Evolutionary conservation across 2,797 vertebrate genomes (phyloP).

Genomic region (Etheostoma perlongum): DNA sequence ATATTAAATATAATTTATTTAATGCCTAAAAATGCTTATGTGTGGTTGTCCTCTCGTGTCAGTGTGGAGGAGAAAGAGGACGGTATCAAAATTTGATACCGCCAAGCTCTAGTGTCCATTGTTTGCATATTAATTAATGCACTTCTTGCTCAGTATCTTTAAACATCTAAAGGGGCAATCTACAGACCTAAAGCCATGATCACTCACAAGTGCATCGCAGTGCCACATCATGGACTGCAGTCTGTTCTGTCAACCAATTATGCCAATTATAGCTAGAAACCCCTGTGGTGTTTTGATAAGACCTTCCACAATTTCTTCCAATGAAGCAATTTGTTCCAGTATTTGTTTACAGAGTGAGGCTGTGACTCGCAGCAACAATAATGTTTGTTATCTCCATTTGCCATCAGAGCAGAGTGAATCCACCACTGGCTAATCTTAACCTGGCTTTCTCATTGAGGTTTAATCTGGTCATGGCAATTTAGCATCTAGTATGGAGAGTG

Average conservation of each 20-base stretch:
- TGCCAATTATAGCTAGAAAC: slow-evolving; percentile 79
- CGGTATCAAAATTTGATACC: too few relatives aligned
- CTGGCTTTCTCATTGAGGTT: slow-evolving; percentile 81
- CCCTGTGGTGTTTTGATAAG: slow-evolving; percentile 85
- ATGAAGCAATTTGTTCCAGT: slow-evolving; percentile 83
- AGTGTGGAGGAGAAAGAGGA: too few relatives aligned
- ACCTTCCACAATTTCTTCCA: slow-evolving; percentile 81
- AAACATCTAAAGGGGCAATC: slow-evolving; percentile 61
- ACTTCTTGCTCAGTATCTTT: slow-evolving; percentile 37
- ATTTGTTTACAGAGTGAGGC: slow-evolving; percentile 83
- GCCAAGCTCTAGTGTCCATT: background rate
- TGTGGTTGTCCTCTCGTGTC: too few relatives aligned
- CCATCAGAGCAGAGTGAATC: slow-evolving; percentile 78
- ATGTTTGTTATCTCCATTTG: slow-evolving; percentile 76
- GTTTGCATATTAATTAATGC: slow-evolving; percentile 33
- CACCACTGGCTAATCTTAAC: slow-evolving; percentile 81
- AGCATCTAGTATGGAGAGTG: slow-evolving; percentile 62
- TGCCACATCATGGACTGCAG: slow-evolving; percentile 70
- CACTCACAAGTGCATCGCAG: slow-evolving; percentile 71
- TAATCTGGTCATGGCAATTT: slow-evolving; percentile 83
- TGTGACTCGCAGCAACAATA: slow-evolving; percentile 80
- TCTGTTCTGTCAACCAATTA: slow-evolving; percentile 78
- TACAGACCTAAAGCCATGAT: slow-evolving; percentile 63
- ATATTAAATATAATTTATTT: too few relatives aligned
- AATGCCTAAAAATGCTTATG: too few relatives aligned